These are phyloP conservation scores for Neoascia interrupta DNA, from an alignment of 2,888 invertebrate genomes.

Conservation along the genomic window DNA sequence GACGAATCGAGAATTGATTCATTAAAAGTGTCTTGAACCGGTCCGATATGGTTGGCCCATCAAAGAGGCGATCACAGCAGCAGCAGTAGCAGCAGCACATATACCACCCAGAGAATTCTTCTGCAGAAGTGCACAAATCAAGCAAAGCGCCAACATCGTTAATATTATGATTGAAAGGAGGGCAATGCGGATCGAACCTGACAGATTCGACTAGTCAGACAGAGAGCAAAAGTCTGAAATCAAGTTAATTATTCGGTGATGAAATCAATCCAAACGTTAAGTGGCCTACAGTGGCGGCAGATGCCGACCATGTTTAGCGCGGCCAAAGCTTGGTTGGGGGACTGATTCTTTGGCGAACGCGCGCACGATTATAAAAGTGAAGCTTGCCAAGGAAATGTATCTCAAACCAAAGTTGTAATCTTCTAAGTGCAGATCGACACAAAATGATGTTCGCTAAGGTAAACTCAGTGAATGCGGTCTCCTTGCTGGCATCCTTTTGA, in stretches of 20 bases:
- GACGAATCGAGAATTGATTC: conserved; percentile 64
- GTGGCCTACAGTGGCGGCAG: conserved; percentile 3
- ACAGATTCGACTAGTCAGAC: conserved; percentile 14
- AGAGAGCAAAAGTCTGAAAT: conserved; percentile 37
- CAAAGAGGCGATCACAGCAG: conserved; percentile 59
- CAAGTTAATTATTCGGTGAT: conserved; percentile 67
- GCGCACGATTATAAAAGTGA: conserved; percentile 78
- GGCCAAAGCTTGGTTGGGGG: conserved; percentile 15
- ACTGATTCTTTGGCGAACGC: too few relatives aligned
- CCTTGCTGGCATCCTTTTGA: conserved; percentile 29
- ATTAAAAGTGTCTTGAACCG: conserved; percentile 59
- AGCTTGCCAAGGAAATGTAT: conserved; percentile 75
- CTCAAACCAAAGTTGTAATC: conserved; percentile 79
- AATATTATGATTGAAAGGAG: conserved; percentile 56
- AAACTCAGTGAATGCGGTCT: conserved; percentile 69
- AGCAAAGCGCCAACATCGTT: conserved; percentile 7
- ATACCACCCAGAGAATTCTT: conserved; percentile 67
- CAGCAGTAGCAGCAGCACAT: too few relatives aligned
- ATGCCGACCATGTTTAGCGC: conserved; percentile 53
- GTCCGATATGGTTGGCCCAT: conserved; percentile 39
- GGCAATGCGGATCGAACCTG: conserved; percentile 29
- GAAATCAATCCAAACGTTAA: conserved; percentile 65
- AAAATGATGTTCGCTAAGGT: conserved; percentile 78
- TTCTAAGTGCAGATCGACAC: conserved; percentile 76
- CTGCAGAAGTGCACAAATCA: conserved; percentile 45